These are phyloP conservation scores for Zapus hudsonius DNA, from an alignment of 2,113 vertebrate genomes.

Conservation along the genomic window DNA sequence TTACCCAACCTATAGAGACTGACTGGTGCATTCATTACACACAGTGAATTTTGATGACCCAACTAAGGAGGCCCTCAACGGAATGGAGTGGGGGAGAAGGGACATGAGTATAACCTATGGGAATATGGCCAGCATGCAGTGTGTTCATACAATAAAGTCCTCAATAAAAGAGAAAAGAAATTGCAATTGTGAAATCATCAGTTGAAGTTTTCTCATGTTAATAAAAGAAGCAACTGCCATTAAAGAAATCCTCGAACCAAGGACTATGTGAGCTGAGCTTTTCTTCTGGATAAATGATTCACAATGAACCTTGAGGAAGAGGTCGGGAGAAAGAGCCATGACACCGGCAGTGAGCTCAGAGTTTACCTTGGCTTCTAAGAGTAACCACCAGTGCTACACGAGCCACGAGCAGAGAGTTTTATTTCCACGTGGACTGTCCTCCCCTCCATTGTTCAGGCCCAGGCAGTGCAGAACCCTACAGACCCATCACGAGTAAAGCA, in stretches of 20 bases:
- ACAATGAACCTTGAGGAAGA: background rate
- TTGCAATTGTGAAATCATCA: no score
- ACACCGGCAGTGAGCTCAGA: background rate
- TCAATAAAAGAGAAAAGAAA: no score
- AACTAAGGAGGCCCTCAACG: no score
- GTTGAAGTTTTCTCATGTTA: no score
- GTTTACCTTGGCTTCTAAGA: background rate
- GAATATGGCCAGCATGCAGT: no score
- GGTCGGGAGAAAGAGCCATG: background rate
- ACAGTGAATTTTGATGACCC: no score
- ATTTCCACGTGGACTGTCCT: background rate
- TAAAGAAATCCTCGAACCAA: background rate
- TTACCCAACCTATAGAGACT: no score
- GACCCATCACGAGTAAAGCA: background rate
- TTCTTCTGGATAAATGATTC: constrained; percentile 21
- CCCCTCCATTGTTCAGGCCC: background rate
- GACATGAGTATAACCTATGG: no score
- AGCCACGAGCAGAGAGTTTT: background rate
- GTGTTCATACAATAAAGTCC: no score
- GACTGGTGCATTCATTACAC: no score
- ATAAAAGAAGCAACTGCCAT: no score
- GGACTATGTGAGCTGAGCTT: background rate
- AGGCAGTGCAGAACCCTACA: background rate
- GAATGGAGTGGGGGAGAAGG: no score
- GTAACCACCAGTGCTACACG: constrained; percentile 17